phyloP scores from a whole-genome alignment of 2,888 invertebrate genomes.

The Drosophila rellima region DNA sequence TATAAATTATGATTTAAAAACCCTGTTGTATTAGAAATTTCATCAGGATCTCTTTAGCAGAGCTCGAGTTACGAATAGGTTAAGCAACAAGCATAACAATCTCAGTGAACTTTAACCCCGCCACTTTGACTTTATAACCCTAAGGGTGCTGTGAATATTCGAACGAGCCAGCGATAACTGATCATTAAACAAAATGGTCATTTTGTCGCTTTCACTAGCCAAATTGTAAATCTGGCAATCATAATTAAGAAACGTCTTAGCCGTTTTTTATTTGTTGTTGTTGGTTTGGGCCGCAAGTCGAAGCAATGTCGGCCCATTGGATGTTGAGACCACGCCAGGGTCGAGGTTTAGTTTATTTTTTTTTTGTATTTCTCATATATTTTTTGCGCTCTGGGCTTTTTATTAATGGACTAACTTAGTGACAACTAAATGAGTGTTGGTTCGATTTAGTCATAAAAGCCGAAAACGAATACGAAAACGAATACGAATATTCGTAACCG shows the following conservation, averaged over 20 bases:
- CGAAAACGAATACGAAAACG: slow-evolving; percentile 8
- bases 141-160: slow-evolving; percentile 23
- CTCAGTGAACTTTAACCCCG: slow-evolving; percentile 1
- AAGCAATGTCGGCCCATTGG: slow-evolving; percentile 2
- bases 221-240: slow-evolving; percentile 33
- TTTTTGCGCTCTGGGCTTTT: slow-evolving; percentile 32
- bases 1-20: neutral
- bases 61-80: slow-evolving; percentile 3
- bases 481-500: slow-evolving; percentile 33
- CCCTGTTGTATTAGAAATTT: neutral
- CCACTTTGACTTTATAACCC: slow-evolving; percentile 5
- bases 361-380: neutral
- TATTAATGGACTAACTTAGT: slow-evolving; percentile 74
- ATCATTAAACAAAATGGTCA: slow-evolving; percentile 37
- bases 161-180: neutral
- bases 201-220: slow-evolving; percentile 51
- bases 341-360: slow-evolving; percentile 21
- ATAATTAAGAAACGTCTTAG: slow-evolving; percentile 41
- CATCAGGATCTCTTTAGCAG: neutral
- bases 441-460: slow-evolving; percentile 64
- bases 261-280: slow-evolving; percentile 5
- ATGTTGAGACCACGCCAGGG: slow-evolving; percentile 40
- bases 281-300: neutral
- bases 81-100: neutral
- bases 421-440: slow-evolving; percentile 74